Evolutionary conservation across 2,113 vertebrate species (phyloP).

Genomic region (Maccullochella peelii): DNA sequence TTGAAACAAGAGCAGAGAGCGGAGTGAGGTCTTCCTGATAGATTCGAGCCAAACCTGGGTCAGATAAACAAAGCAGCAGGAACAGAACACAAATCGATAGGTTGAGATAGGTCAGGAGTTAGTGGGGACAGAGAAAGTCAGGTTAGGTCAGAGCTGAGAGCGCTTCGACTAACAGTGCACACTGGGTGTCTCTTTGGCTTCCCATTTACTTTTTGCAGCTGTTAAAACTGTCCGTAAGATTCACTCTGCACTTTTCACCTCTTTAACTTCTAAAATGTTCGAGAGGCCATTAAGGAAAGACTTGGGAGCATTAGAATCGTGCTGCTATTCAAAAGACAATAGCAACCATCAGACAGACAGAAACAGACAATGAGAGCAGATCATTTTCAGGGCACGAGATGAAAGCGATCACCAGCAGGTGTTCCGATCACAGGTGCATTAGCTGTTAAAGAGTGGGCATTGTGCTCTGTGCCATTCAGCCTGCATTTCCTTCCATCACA

Average conservation of each 20-base stretch:
- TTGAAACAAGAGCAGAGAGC: slow-evolving; percentile 33
- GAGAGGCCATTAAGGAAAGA: not conserved
- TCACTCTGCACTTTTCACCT: not conserved
- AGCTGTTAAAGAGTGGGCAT: slow-evolving; percentile 46
- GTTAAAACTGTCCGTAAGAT: not conserved
- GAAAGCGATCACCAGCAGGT: slow-evolving; percentile 56
- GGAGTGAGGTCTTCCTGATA: slow-evolving; percentile 42
- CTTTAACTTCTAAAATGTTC: slow-evolving; percentile 13
- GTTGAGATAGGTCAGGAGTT: slow-evolving; percentile 47
- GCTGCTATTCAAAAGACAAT: slow-evolving; percentile 2
- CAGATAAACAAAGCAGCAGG: slow-evolving; percentile 67
- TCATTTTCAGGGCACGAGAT: slow-evolving; percentile 34
- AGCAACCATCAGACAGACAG: slow-evolving; percentile 15
- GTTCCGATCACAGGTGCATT: slow-evolving; percentile 50
- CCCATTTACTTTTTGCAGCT: slow-evolving; percentile 13
- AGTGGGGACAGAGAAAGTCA: slow-evolving; percentile 27
- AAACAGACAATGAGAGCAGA: slow-evolving; percentile 4
- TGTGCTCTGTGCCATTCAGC: slow-evolving; percentile 46
- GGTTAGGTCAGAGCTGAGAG: slow-evolving; percentile 27
- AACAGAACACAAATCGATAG: slow-evolving; percentile 54
- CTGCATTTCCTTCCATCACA: slow-evolving; percentile 47
- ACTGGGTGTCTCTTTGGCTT: not conserved
- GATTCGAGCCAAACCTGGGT: slow-evolving; percentile 42
- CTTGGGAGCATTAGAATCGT: not conserved
- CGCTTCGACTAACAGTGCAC: slow-evolving; percentile 7